These are phyloP conservation scores for Lobophora halterata DNA, from an alignment of 2,888 invertebrate species.

Conservation along the genomic window DNA sequence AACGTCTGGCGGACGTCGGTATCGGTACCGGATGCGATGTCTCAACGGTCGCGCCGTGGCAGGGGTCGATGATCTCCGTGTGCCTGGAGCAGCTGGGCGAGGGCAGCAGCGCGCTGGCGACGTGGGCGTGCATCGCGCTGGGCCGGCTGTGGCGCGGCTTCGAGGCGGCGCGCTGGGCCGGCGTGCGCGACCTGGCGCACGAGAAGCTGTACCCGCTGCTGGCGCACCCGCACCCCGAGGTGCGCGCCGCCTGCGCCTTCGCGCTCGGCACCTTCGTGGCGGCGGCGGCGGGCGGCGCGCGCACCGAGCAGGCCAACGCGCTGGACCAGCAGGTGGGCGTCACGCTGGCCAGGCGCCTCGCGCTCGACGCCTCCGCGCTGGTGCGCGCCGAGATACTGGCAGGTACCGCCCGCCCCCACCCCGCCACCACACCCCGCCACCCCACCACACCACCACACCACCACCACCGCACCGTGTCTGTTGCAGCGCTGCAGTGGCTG, in stretches of 20 bases:
- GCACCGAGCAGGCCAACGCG: conserved; percentile 95
- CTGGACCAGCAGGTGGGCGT: conserved; percentile 96
- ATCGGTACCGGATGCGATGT: no score
- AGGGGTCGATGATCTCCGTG: conserved; percentile 93
- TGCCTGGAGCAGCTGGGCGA: conserved; percentile 93
- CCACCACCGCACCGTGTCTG: neutral
- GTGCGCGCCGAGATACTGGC: conserved; percentile 94
- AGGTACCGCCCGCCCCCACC: conserved; percentile 72
- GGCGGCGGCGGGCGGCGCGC: conserved; percentile 90
- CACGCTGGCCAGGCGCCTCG: conserved; percentile 88
- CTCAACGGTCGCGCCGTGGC: no score
- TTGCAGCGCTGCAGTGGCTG: conserved; percentile 88
- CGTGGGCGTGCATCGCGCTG: conserved; percentile 96
- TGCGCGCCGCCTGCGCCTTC: conserved; percentile 95
- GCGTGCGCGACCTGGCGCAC: conserved; percentile 97
- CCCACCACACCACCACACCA: neutral
- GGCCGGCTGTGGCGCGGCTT: conserved; percentile 95
- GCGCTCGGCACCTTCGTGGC: conserved; percentile 97
- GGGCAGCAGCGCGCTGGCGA: conserved; percentile 83
- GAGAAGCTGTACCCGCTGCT: conserved; percentile 94
- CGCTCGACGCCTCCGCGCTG: conserved; percentile 92
- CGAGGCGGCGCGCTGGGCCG: conserved; percentile 92
- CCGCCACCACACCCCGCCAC: conserved; percentile 47
- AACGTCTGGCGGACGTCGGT: neutral
- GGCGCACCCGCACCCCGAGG: conserved; percentile 92